Evolutionary conservation across 2,113 vertebrate genomes (phyloP).

Genomic region (Lucifuga dentata): DNA sequence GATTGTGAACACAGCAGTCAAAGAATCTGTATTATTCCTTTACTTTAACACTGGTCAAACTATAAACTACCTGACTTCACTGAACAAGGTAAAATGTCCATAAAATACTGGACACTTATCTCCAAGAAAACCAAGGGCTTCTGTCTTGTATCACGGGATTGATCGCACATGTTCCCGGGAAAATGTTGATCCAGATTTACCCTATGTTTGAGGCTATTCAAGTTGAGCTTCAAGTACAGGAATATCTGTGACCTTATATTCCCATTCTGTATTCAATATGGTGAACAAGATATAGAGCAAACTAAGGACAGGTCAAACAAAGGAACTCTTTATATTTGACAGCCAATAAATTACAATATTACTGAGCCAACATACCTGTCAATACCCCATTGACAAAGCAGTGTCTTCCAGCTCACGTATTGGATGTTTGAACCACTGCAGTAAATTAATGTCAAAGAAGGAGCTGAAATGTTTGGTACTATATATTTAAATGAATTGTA

Average conservation of each 20-base stretch:
- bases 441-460: constrained; percentile 2
- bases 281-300: neutral
- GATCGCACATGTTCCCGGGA: neutral
- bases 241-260: constrained; percentile 15
- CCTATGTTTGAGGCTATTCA: neutral
- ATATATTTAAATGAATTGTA: neutral
- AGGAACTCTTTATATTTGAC: neutral
- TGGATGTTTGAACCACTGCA: neutral
- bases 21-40: constrained; percentile 7
- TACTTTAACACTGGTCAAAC: neutral
- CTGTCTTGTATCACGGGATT: neutral
- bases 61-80: neutral
- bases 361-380: constrained; percentile 16
- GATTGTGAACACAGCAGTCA: neutral
- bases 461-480: neutral
- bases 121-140: too few relatives aligned
- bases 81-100: neutral
- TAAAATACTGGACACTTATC: neutral
- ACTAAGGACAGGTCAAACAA: constrained; percentile 3
- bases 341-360: constrained; percentile 16
- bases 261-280: constrained; percentile 18
- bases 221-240: neutral
- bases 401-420: constrained; percentile 1
- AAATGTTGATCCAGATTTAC: constrained; percentile 3
- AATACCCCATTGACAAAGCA: constrained; percentile 21